Evolutionary conservation across 2,888 invertebrate species (phyloP), one percentile per base, ranked within the genome.

Genomic region (Tineola bisselliella): DNA sequence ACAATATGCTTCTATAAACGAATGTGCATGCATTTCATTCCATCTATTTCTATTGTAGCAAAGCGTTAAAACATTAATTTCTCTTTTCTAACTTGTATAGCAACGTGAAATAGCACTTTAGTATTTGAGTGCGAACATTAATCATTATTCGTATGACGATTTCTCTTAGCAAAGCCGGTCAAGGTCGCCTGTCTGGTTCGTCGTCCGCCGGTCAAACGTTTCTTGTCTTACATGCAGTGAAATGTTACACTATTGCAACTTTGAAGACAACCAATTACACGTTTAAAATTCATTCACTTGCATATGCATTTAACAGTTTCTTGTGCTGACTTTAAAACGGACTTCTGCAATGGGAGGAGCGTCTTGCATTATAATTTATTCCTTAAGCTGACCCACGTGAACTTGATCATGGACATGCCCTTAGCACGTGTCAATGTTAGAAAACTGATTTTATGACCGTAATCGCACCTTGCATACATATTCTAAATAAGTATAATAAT

Each of bases 361-460:
- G n/a, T n/a, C n/a, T n/a, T 25, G 6, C 25, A 25, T 25, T 25
- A 25, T 25, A 25, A 25, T 25, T 25, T 25, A 25, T 25, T 25
- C 25, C 25, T 25, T 25, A 25, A 12, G 38, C 38, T n/a, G 38
- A 38, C 18, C 48, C 5, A 48, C n/a, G 48, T 48, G 48, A 18
- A 48, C 48, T 18, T 48, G 48, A 15, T 48, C 48, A 17, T 48
- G 13, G 8, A 13, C 18, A 8, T 13, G 48, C 48, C 48, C 48
- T 48, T 73, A 75, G 76, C 73, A 75, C 82, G 86, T 82, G 81
- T 76, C 81, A 77, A 84, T 81, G 81, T 73, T 77, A 73, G 62
- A 54, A 56, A 38, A 38, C n/a, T n/a, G 38, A 38, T 38, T 38
- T 38, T 38, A 38, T 38, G n/a, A 2, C 38, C 10, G 38, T 38